Percentiles rank a stretch among this genome's conserved stretches.
Conservation (phyloP, 1,140 invertebrate species). For the Trichogramma pretiosum region DNA sequence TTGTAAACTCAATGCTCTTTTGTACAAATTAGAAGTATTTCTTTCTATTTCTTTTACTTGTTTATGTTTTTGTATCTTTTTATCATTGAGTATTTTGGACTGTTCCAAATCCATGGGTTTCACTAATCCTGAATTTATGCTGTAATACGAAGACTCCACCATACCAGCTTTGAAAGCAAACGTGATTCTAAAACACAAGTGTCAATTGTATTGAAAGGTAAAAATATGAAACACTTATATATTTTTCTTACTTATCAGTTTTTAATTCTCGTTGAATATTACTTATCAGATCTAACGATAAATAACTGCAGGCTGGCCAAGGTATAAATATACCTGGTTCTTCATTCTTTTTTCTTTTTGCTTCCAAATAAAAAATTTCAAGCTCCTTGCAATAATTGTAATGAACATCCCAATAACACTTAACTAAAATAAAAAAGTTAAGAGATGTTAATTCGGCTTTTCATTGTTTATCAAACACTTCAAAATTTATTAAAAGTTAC, state of each 20-base stretch:
- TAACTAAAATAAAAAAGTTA: conserved; percentile 21
- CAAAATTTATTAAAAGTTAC: conserved; percentile 4
- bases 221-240: background rate
- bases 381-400: conserved; percentile 34
- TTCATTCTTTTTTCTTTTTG: conserved; percentile 27
- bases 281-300: conserved; percentile 36
- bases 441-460: background rate
- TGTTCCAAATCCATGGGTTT: conserved; percentile 34
- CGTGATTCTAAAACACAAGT: conserved; percentile 31
- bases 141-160: conserved; percentile 37
- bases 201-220: background rate
- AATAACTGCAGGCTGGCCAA: conserved; percentile 26
- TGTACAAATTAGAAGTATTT: conserved; percentile 35
- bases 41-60: conserved; percentile 34
- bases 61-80: conserved; percentile 27
- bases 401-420: conserved; percentile 34
- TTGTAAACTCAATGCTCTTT: conserved; percentile 29
- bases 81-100: conserved; percentile 27
- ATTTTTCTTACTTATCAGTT: conserved; percentile 14
- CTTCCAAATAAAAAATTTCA: conserved; percentile 36
- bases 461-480: conserved; percentile 9
- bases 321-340: conserved; percentile 34
- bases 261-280: conserved; percentile 31
- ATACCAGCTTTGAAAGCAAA: conserved; percentile 40
- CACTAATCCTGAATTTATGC: conserved; percentile 30